phyloP scores from a whole-genome alignment of 2,797 vertebrate genomes.

The Acipenser transmontanus region DNA sequence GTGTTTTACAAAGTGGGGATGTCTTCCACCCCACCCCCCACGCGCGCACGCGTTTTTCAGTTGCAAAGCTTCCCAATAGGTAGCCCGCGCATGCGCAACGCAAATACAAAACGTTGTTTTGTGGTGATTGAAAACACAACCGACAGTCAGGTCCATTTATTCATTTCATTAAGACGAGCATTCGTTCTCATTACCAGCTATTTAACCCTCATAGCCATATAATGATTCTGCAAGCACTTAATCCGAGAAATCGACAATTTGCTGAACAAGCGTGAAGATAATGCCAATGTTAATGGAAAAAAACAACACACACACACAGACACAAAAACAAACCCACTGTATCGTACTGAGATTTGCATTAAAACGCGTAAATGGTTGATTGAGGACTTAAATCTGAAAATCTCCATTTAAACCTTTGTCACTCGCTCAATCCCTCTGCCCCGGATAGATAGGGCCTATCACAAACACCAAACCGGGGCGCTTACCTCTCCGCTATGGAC shows the following conservation, averaged over 20 bases:
- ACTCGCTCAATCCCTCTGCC: conserved; percentile 57
- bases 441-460: conserved; percentile 65
- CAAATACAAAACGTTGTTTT: too few species aligned
- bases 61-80: too few species aligned
- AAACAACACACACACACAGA: neutral
- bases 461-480: conserved; percentile 43
- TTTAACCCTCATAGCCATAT: too few species aligned
- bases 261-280: neutral
- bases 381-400: conserved; percentile 64
- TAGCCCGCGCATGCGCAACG: too few species aligned
- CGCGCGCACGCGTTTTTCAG: too few species aligned
- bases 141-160: too few species aligned
- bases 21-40: too few species aligned
- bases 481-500: conserved; percentile 30
- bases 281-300: neutral
- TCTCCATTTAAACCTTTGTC: conserved; percentile 60
- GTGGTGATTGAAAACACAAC: too few species aligned
- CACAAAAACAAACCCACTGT: conserved; percentile 21
- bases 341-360: conserved; percentile 43
- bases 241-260: neutral
- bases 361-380: conserved; percentile 46
- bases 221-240: too few species aligned
- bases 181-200: too few species aligned
- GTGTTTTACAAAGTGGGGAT: too few species aligned
- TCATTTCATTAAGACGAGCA: too few species aligned